Percentiles rank a stretch among this genome's conserved stretches.
phyloP scores from a whole-genome alignment of 2,888 invertebrate genomes.

The Chamaedrilus cognettii region DNA sequence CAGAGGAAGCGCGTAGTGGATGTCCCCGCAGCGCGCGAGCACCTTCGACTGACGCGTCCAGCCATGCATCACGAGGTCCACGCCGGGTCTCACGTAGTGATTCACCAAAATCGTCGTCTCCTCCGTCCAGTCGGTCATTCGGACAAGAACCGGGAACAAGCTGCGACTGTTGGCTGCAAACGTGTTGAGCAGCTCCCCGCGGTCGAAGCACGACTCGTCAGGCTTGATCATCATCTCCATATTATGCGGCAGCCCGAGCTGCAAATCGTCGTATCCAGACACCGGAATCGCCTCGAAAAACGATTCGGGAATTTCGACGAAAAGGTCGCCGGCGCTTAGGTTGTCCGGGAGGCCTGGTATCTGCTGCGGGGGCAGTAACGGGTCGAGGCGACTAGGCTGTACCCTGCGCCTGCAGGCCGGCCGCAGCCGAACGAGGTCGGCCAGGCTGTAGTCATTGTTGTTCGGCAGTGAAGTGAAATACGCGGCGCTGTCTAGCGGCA shows the following conservation, averaged over 20 bases:
- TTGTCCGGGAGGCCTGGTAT: background rate
- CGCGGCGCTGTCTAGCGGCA: conserved; percentile 29
- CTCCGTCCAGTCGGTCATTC: conserved; percentile 35
- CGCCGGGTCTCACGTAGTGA: conserved; percentile 34
- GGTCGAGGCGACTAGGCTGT: conserved; percentile 2
- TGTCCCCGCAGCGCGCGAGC: conserved; percentile 24
- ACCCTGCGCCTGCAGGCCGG: conserved; percentile 28
- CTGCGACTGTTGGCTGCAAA: conserved; percentile 34
- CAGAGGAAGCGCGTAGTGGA: conserved; percentile 35
- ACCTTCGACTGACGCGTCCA: conserved; percentile 40
- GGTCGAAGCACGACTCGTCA: background rate
- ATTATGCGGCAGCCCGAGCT: conserved; percentile 30
- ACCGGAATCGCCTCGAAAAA: background rate
- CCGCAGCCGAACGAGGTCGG: conserved; percentile 31
- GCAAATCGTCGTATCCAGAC: background rate
- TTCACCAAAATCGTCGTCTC: conserved; percentile 38
- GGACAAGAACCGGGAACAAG: conserved; percentile 33
- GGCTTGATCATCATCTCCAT: conserved; percentile 3
- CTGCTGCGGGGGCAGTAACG: no score
- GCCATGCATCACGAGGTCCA: conserved; percentile 38
- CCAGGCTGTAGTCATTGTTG: conserved; percentile 31
- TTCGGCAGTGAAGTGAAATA: conserved; percentile 32
- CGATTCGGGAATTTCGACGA: background rate
- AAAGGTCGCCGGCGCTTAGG: background rate
- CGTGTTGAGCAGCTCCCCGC: conserved; percentile 31